phyloP scores from a whole-genome alignment of 2,113 vertebrate genomes.

The Tragelaphus strepsiceros region DNA sequence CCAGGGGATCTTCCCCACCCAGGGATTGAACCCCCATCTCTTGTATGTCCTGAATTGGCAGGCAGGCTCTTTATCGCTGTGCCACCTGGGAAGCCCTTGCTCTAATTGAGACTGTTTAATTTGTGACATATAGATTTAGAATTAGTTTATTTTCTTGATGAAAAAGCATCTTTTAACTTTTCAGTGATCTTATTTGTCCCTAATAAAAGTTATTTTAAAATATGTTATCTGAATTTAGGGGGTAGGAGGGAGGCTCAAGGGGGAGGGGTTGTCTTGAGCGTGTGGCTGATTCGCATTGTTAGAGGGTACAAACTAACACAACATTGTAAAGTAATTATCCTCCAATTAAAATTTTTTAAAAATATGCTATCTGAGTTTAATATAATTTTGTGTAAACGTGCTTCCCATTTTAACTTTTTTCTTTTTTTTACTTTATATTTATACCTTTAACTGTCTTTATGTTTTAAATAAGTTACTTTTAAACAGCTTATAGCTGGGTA shows the following conservation, averaged over 20 bases:
- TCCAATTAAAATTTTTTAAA: background rate
- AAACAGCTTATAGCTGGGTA: background rate
- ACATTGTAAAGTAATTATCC: background rate
- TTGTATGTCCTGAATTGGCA: background rate
- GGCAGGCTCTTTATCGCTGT: background rate
- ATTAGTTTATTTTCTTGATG: background rate
- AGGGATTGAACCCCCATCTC: background rate
- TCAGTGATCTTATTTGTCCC: background rate
- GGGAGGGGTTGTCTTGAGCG: rapidly evolving
- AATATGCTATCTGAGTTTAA: background rate
- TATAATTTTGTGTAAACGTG: background rate
- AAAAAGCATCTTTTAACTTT: background rate
- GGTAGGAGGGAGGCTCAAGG: background rate
- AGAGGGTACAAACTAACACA: background rate
- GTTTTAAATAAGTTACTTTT: background rate
- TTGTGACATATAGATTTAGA: background rate
- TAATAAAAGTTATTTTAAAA: background rate
- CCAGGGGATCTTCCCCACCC: background rate
- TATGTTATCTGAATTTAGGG: background rate
- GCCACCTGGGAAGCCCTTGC: background rate
- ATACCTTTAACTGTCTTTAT: background rate
- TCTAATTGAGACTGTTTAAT: background rate
- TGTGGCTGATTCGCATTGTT: background rate
- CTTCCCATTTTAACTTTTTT: background rate
- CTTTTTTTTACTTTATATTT: background rate